A percentile compares a stretch with the other conserved stretches of the same genome.
phyloP scores from a whole-genome alignment of 2,113 vertebrate species.

The Felis catus region F.catus_Fca126_mat1.0 CM031412.1:5425501-5426000 shows the following conservation, averaged over 20 bases:
- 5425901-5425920: slow-evolving; percentile 66
- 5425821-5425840: slow-evolving; percentile 46
- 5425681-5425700: background rate
- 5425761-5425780: background rate
- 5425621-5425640: background rate
- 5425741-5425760: background rate
- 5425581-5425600: background rate
- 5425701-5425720: background rate
- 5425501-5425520: background rate
- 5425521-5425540: background rate
- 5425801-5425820: slow-evolving; percentile 12
- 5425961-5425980: slow-evolving; percentile 76
- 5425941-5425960: slow-evolving; percentile 63
- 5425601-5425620: slow-evolving; percentile 21
- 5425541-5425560: background rate
- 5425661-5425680: background rate
- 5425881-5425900: slow-evolving; percentile 74
- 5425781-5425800: background rate
- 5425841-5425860: slow-evolving; percentile 62
- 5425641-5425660: background rate
- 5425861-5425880: slow-evolving; percentile 59
- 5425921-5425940: slow-evolving; percentile 69
- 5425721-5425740: background rate
- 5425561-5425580: background rate
- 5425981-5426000: slow-evolving; percentile 38